A percentile compares a stretch with the other conserved stretches of the same genome.
These are phyloP conservation scores for Acrocera orbiculus DNA, from an alignment of 2,888 invertebrate genomes.

Conservation along the genomic window DNA sequence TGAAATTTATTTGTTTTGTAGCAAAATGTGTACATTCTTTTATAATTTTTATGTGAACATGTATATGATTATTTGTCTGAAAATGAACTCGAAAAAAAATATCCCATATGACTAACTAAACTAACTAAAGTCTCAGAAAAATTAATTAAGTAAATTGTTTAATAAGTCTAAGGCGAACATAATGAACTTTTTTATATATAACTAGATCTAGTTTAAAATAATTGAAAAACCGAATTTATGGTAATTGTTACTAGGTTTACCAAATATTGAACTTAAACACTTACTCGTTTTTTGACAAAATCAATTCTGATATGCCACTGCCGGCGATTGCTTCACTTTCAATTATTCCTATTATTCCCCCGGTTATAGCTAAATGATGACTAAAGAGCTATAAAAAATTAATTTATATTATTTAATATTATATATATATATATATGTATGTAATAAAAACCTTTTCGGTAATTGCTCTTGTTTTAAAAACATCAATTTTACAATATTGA, in stretches of 20 bases:
- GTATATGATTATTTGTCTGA: too few relatives aligned
- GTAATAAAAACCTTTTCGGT: slow-evolving; percentile 21
- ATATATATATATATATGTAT: not conserved
- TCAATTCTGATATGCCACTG: slow-evolving; percentile 25
- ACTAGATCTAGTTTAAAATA: not conserved
- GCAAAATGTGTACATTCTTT: too few relatives aligned
- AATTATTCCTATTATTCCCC: slow-evolving; percentile 24
- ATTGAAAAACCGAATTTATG: not conserved
- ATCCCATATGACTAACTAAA: too few relatives aligned
- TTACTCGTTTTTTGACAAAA: slow-evolving; percentile 24
- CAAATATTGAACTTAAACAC: too few relatives aligned
- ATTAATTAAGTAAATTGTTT: not conserved
- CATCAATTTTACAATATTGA: slow-evolving; percentile 22
- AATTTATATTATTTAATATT: not conserved
- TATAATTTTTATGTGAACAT: too few relatives aligned
- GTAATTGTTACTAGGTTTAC: too few relatives aligned
- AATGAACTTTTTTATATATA: not conserved
- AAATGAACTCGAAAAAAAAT: too few relatives aligned
- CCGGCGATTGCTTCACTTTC: slow-evolving; percentile 27
- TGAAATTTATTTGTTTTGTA: too few relatives aligned
- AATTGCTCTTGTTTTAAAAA: slow-evolving; percentile 23
- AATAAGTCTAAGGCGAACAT: not conserved
- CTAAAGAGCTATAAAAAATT: slow-evolving; percentile 18
- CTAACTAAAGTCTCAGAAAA: too few relatives aligned
- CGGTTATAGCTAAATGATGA: slow-evolving; percentile 23